Conservation (phyloP, 2,888 invertebrate genomes). For the Cheilosia soror region DNA sequence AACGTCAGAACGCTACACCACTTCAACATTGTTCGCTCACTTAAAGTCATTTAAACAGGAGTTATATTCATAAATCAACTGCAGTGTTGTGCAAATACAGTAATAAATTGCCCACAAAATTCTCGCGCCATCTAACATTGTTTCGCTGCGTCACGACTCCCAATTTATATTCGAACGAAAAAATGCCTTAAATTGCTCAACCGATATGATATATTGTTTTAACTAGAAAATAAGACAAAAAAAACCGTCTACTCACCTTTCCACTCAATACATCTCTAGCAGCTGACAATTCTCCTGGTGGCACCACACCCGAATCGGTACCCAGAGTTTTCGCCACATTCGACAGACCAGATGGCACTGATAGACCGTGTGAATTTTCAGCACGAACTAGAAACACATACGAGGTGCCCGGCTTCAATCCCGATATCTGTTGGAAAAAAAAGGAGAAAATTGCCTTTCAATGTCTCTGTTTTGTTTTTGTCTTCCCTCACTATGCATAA, state of each 20-base stretch:
- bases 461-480: constrained; percentile 8
- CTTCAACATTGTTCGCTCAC: constrained; percentile 39
- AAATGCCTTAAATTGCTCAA: constrained; percentile 65
- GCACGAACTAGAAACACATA: constrained; percentile 94
- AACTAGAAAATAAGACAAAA: constrained; percentile 1
- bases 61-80: constrained; percentile 66
- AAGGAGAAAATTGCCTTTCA: constrained; percentile 47
- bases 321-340: constrained; percentile 87
- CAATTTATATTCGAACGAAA: constrained; percentile 55
- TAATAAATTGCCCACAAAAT: constrained; percentile 37
- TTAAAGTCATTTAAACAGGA: constrained; percentile 56
- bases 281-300: constrained; percentile 83
- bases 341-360: constrained; percentile 91
- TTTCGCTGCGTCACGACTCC: constrained; percentile 59
- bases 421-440: constrained; percentile 84
- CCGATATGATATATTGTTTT: constrained; percentile 55
- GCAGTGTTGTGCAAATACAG: constrained; percentile 12
- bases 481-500: constrained; percentile 23
- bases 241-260: constrained; percentile 80
- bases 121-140: constrained; percentile 8
- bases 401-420: constrained; percentile 90
- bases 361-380: constrained; percentile 93
- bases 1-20: constrained; percentile 45
- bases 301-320: constrained; percentile 82
- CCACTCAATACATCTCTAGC: constrained; percentile 83